phyloP scores from a whole-genome alignment of 2,113 vertebrate genomes.

The Nycticorax nycticorax region DNA sequence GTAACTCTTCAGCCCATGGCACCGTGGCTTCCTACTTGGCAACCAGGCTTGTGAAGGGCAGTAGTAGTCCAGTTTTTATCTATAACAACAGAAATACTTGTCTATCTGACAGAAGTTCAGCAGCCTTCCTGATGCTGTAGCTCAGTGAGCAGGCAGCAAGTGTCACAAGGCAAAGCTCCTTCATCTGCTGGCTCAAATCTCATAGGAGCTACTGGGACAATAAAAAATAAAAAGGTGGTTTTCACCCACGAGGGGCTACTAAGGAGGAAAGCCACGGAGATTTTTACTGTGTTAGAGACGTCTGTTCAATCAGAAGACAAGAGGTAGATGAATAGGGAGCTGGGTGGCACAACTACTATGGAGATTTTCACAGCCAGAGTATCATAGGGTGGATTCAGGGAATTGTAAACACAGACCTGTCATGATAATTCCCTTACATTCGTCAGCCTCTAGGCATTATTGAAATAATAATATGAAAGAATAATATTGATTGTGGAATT shows the following conservation, averaged over 20 bases:
- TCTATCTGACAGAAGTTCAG: neutral
- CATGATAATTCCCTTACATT: neutral
- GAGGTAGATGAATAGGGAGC: neutral
- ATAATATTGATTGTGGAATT: neutral
- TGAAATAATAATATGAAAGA: constrained; percentile 17
- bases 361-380: neutral
- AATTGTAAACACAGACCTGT: neutral
- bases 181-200: neutral
- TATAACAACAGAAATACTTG: neutral
- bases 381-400: neutral
- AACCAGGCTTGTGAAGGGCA: neutral
- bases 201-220: neutral
- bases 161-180: neutral
- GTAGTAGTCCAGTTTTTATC: neutral
- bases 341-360: neutral
- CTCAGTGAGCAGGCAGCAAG: too few species aligned
- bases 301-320: neutral
- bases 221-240: neutral
- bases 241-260: neutral
- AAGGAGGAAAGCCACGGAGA: neutral
- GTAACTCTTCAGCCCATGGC: neutral
- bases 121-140: neutral
- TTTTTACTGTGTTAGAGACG: neutral
- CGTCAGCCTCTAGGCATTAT: neutral
- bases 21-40: neutral